phyloP scores from a whole-genome alignment of 2,113 vertebrate genomes.

The Callionymus lyra region DNA sequence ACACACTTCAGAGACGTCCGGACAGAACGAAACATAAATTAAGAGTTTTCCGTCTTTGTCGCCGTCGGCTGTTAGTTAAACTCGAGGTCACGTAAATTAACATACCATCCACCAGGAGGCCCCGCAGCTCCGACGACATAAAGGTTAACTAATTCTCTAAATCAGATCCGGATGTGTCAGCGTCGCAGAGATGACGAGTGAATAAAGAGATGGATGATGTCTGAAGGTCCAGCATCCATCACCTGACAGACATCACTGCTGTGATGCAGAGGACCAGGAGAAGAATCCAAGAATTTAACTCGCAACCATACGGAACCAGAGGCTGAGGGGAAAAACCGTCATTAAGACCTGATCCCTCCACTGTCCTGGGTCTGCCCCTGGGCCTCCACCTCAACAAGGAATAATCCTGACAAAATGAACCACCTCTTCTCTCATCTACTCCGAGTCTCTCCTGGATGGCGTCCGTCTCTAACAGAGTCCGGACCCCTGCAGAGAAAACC shows the following conservation, averaged over 20 bases:
- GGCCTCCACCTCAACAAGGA: no score
- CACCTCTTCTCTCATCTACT: no score
- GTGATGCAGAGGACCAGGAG: no score
- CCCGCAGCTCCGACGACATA: constrained; percentile 51
- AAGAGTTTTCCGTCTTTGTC: constrained; percentile 15
- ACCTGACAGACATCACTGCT: constrained; percentile 33
- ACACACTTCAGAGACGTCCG: constrained; percentile 18
- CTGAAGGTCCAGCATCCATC: constrained; percentile 52
- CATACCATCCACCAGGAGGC: constrained; percentile 31
- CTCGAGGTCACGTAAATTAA: constrained; percentile 12
- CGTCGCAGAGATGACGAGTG: constrained; percentile 37
- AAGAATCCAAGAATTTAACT: no score
- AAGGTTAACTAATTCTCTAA: constrained; percentile 72
- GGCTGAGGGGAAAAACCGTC: not conserved
- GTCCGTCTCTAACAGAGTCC: no score
- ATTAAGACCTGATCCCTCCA: no score
- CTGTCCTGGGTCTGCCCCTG: no score
- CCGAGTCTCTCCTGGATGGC: no score
- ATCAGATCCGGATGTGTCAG: constrained; percentile 62
- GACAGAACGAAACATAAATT: constrained; percentile 40
- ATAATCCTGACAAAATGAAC: no score
- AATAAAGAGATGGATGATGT: constrained; percentile 39
- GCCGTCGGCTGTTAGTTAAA: constrained; percentile 42
- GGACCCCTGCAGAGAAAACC: no score
- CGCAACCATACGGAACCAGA: no score